Base-by-base conservation (phyloP, 2,888 invertebrate genomes). In the Lacanobia oleracea region DNA sequence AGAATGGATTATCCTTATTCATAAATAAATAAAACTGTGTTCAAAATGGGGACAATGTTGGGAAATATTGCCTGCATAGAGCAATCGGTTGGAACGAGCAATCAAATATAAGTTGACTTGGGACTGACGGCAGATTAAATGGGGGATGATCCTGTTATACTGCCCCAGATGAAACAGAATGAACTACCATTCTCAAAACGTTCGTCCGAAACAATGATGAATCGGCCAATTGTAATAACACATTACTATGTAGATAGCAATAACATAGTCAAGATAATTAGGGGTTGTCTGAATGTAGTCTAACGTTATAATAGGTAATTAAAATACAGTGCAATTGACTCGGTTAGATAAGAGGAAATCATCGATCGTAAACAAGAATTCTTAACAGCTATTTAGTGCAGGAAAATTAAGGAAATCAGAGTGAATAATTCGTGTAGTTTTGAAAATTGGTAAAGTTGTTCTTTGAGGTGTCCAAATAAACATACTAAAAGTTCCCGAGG, bases 1-100 rank as follows among this genome's bases (percentile, higher is more conserved):
- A 59, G 72, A 72, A 27, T 23, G 21, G 62, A 77, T 77, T 82
- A 82, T 77, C 65, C 51, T 53, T 77, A 48, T 53, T 56, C 40
- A 68, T 62, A 59, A 77, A 76, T 21, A 61, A 48, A 21, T 48
- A 40, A 53, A 54, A 2, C 43, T 56, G 23, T 27, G 12, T 45
- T n/a, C n/a, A 21, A 23, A 37, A 8, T 56, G 12, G 18, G 43
- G 45, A 45, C 33, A 45, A 37, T 51, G 33, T 21, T 16, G 18
- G 33, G 9, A n/a, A 14, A 10, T 6, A 50, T 40, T 50, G 12
- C 21, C 6, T 21, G 64, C 21, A 37, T 12, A 12, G 16, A 37
- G 45, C 18, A 59, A 16, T 51, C 3, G n/a, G 51, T 33, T 72
- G 33, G 16, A 53, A 43, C 33, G 43, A 70, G 8, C 37, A 69